phyloP scores from a whole-genome alignment of 2,797 vertebrate species.

The Denticeps clupeoides region DNA sequence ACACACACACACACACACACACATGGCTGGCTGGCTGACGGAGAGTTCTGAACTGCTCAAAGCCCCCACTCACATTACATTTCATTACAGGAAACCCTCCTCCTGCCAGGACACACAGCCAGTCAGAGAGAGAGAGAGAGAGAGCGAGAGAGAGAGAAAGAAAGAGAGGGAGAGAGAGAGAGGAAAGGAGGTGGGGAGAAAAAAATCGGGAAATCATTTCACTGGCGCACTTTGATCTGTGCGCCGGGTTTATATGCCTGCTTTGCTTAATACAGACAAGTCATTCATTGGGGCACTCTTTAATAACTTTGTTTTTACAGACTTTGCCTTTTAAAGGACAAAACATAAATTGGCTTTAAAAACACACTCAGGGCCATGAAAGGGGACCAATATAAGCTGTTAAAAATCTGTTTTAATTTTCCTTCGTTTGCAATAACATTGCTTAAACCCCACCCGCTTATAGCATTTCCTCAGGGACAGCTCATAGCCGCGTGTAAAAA shows the following conservation, averaged over 20 bases:
- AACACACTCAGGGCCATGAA: slow-evolving; percentile 26
- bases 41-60: background rate
- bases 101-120: slow-evolving; percentile 1
- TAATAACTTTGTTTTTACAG: slow-evolving; percentile 39
- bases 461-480: background rate
- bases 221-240: slow-evolving; percentile 31
- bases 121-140: background rate
- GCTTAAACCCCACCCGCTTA: slow-evolving; percentile 8
- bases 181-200: slow-evolving; percentile 9
- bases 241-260: slow-evolving; percentile 28
- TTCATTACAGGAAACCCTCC: slow-evolving; percentile 28
- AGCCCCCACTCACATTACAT: slow-evolving; percentile 26
- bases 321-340: slow-evolving; percentile 31
- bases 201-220: slow-evolving; percentile 21
- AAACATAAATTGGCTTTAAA: slow-evolving; percentile 30
- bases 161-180: slow-evolving; percentile 9
- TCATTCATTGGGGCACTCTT: slow-evolving; percentile 33
- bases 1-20: background rate
- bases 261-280: slow-evolving; percentile 34
- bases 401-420: slow-evolving; percentile 27
- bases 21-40: slow-evolving; percentile 18
- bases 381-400: slow-evolving; percentile 26
- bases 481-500: too few species aligned
- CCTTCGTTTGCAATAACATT: slow-evolving; percentile 12
- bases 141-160: slow-evolving; percentile 4